phyloP scores from a whole-genome alignment of 2,113 vertebrate genomes.

The Oryzias melastigma region DNA sequence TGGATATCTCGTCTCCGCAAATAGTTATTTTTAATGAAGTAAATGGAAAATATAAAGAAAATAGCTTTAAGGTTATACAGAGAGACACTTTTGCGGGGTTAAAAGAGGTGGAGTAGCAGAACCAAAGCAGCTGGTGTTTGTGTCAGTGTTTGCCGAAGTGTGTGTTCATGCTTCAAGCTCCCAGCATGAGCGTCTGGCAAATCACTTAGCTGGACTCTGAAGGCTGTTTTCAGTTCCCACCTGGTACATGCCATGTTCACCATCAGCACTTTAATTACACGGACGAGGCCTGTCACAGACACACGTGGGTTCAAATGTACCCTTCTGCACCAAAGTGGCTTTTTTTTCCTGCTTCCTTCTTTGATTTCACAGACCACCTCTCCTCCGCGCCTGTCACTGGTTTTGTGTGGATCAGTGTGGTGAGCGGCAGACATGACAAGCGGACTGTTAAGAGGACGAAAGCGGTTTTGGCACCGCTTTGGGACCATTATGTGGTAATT shows the following conservation, averaged over 20 bases:
- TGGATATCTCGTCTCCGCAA: neutral
- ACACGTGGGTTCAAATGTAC: slow-evolving; percentile 52
- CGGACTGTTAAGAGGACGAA: slow-evolving; percentile 60
- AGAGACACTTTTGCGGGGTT: neutral
- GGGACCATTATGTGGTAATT: slow-evolving; percentile 7
- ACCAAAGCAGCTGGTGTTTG: slow-evolving; percentile 17
- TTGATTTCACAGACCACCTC: slow-evolving; percentile 31
- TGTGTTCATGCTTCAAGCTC: slow-evolving; percentile 23
- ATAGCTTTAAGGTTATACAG: neutral
- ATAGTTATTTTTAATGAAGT: too few species aligned
- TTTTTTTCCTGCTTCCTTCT: slow-evolving; percentile 7
- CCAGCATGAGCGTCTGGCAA: slow-evolving; percentile 35
- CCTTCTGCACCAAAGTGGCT: slow-evolving; percentile 31
- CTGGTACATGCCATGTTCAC: slow-evolving; percentile 32
- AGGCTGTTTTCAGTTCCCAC: slow-evolving; percentile 4
- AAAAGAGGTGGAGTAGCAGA: neutral
- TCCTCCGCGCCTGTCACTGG: slow-evolving; percentile 22
- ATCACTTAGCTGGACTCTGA: slow-evolving; percentile 43
- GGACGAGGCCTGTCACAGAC: slow-evolving; percentile 48
- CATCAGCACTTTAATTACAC: slow-evolving; percentile 53
- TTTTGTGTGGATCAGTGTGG: slow-evolving; percentile 43
- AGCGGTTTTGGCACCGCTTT: slow-evolving; percentile 31
- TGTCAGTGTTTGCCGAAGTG: neutral
- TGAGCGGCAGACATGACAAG: slow-evolving; percentile 48
- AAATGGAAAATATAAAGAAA: neutral